These are phyloP conservation scores for Sarcophaga bullata DNA, from an alignment of 1,140 invertebrate genomes.

Conservation along the genomic window DNA sequence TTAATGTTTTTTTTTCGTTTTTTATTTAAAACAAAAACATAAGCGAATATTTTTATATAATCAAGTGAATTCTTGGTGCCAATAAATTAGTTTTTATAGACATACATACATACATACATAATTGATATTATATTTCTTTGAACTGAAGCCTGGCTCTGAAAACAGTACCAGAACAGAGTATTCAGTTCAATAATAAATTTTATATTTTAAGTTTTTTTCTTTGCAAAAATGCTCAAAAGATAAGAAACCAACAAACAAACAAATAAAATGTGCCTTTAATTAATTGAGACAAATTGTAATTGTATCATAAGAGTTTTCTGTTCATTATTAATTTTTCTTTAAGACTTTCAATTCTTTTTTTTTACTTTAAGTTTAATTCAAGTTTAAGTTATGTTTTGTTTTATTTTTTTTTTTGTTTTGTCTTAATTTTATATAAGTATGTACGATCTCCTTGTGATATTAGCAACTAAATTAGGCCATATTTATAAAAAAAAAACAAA, in stretches of 20 bases:
- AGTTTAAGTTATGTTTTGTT: background rate
- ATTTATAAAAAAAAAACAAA: conserved; percentile 17
- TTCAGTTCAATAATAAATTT: no score
- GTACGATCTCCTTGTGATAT: conserved; percentile 36
- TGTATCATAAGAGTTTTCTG: background rate
- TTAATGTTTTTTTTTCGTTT: conserved; percentile 3
- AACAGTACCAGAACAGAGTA: no score
- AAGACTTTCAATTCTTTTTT: background rate
- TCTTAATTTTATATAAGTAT: background rate
- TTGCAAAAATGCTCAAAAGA: background rate
- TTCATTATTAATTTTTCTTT: background rate
- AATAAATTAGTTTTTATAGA: conserved; percentile 51
- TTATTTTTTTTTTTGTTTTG: background rate
- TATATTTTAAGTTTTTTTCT: no score
- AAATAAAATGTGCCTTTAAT: conserved; percentile 35
- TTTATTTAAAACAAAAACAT: conserved; percentile 40
- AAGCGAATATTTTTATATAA: conserved; percentile 28
- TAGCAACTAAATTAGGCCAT: conserved; percentile 37
- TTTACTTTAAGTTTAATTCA: background rate
- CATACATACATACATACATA: background rate
- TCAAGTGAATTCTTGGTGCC: conserved; percentile 66
- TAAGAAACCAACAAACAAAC: background rate
- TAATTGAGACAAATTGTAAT: conserved; percentile 4
- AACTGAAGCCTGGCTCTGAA: no score
- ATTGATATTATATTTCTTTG: conserved; percentile 2